Evolutionary conservation across 2,888 invertebrate species (phyloP), one percentile per base, ranked within the genome.

Genomic region (Pimpla rufipes): DNA sequence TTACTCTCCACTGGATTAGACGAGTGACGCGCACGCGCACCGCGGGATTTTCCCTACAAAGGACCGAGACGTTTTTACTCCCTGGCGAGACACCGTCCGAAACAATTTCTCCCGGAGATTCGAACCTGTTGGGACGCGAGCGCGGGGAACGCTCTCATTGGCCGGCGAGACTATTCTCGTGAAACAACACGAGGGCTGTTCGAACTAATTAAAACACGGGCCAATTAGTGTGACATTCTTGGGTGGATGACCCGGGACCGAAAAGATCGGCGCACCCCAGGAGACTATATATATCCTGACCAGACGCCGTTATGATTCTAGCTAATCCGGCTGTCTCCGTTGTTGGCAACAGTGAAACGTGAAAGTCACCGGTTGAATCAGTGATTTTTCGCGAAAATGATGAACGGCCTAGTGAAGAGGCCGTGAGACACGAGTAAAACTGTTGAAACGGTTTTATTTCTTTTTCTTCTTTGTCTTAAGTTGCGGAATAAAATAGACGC

Each of bases 201-300:
- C 57, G 45, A 16, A 21, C 18, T 21, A 35, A 37, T 50, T 13
- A 18, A 62, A 75, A 64, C 64, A n/a, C 64, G 35, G 16, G 62
- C 50, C 64, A 47, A 75, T 64, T 35, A 42, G 52, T 37, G 35
- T 37, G 4, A 6, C 64, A 16, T 35, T 23, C 55, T 42, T 57
- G 55, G 71, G 71, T 57, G 23, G 7, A 57, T 42, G 57, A 57
- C 40, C 57, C 55, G 40, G 18, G 21, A 35, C 29, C 35, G n/a
- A 1, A 40, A 23, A 57, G 23, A 47, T 29, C 37, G 10, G 8
- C n/a, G 8, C 18, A 5, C 3, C 29, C 5, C 29, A 29, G 5
- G 73, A 42, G 21, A 62, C 42, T 67, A 67, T 50, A 10, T 52
- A 71, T 42, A 57, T 21, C 21, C 2, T 5, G 3, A 18, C 13